Evolutionary conservation across 1,140 invertebrate species (phyloP).

Genomic region (Idris sp.): DNA sequence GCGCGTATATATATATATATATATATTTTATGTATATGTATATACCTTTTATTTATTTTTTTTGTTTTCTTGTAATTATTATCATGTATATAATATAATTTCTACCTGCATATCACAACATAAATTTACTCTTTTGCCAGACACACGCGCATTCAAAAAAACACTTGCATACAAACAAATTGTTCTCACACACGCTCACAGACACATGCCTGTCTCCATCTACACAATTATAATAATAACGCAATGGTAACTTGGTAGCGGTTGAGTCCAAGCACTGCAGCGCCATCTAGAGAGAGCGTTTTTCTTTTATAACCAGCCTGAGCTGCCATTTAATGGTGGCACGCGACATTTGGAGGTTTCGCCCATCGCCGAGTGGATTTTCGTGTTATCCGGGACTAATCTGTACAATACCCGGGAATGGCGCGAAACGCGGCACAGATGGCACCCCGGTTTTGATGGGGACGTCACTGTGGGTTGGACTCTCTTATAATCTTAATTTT

Average conservation of each 20-base stretch:
- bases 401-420: conserved; percentile 41
- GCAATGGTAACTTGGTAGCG: conserved; percentile 72
- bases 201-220: conserved; percentile 52
- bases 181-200: conserved; percentile 24
- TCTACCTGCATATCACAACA: conserved; percentile 77
- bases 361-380: conserved; percentile 5
- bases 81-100: conserved; percentile 73
- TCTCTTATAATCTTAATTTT: too few relatives aligned
- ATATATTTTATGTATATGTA: conserved; percentile 64
- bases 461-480: too few relatives aligned
- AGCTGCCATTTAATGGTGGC: conserved; percentile 39
- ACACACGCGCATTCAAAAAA: conserved; percentile 44
- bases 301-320: not conserved
- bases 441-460: conserved; percentile 13
- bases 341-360: conserved; percentile 20
- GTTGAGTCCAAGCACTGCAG: conserved; percentile 73
- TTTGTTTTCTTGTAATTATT: conserved; percentile 70
- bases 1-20: conserved; percentile 58
- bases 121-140: conserved; percentile 69
- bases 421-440: conserved; percentile 15
- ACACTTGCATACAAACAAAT: conserved; percentile 40
- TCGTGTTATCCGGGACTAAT: conserved; percentile 15
- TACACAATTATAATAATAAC: conserved; percentile 76
- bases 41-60: too few relatives aligned
- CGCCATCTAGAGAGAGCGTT: conserved; percentile 61